phyloP scores from a whole-genome alignment of 1,140 invertebrate genomes.

The Tetramorium simillimum region DNA sequence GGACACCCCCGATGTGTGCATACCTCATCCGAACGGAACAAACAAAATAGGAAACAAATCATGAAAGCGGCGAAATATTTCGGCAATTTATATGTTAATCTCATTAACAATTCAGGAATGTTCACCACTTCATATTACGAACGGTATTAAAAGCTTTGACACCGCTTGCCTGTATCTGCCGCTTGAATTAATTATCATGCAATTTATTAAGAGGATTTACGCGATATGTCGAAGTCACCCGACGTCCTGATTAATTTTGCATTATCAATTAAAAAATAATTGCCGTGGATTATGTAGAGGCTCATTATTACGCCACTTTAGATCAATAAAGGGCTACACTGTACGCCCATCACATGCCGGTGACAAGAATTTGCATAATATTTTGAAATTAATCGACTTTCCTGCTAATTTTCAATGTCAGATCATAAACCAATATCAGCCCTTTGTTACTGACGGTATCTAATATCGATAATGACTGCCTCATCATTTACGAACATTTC shows the following conservation, averaged over 20 bases:
- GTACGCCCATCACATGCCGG: neutral
- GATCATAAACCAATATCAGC: constrained; percentile 30
- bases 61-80: constrained; percentile 5
- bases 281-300: constrained; percentile 39
- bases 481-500: constrained; percentile 42
- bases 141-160: constrained; percentile 46
- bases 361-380: constrained; percentile 51
- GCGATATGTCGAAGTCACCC: constrained; percentile 44
- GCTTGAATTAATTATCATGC: constrained; percentile 49
- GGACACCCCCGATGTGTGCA: neutral
- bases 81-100: constrained; percentile 28
- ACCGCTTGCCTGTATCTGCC: constrained; percentile 6
- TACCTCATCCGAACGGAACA: neutral
- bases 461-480: constrained; percentile 25
- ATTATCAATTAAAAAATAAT: constrained; percentile 59
- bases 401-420: constrained; percentile 34
- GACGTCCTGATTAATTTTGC: constrained; percentile 40
- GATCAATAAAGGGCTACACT: constrained; percentile 33
- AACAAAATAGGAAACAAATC: neutral
- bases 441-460: constrained; percentile 8
- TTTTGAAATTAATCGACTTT: constrained; percentile 58
- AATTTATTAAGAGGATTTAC: constrained; percentile 59
- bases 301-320: constrained; percentile 49
- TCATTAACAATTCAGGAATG: constrained; percentile 48
- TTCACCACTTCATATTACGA: constrained; percentile 26